Percentiles rank a stretch among this genome's conserved stretches.
phyloP scores from a whole-genome alignment of 1,140 invertebrate species.

The Tyrophagus putrescentiae region DNA sequence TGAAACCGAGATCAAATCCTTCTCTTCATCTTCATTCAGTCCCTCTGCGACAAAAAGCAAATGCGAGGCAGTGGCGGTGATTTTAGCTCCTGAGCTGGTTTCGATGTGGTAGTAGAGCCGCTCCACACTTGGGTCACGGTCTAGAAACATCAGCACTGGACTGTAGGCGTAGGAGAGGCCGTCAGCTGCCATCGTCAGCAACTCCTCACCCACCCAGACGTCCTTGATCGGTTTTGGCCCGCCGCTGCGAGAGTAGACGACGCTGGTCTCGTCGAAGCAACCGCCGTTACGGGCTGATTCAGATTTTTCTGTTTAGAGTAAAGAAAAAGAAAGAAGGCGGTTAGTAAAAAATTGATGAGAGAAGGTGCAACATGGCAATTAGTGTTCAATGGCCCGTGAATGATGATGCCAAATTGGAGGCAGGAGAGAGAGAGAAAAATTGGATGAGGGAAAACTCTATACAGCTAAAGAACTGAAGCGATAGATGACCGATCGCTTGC shows the following conservation, averaged over 20 bases:
- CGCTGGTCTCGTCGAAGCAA: slow-evolving; percentile 54
- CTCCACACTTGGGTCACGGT: slow-evolving; percentile 46
- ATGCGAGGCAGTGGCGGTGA: slow-evolving; percentile 71
- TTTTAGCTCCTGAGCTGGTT: slow-evolving; percentile 48
- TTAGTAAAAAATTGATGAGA: too few species aligned
- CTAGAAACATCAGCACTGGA: slow-evolving; percentile 75
- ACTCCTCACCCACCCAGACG: slow-evolving; percentile 56
- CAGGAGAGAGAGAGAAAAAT: too few species aligned
- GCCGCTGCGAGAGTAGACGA: slow-evolving; percentile 44
- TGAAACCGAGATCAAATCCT: too few species aligned
- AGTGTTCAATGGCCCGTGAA: too few species aligned
- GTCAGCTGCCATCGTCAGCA: slow-evolving; percentile 52
- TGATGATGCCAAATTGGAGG: too few species aligned
- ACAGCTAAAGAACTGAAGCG: too few species aligned
- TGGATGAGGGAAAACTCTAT: too few species aligned
- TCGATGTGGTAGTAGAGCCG: slow-evolving; percentile 41
- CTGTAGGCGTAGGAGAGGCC: slow-evolving; percentile 55
- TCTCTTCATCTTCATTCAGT: too few species aligned
- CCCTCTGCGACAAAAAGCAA: slow-evolving; percentile 42
- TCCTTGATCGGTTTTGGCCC: slow-evolving; percentile 44
- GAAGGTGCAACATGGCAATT: too few species aligned
- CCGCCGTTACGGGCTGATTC: slow-evolving; percentile 51
- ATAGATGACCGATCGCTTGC: too few species aligned
- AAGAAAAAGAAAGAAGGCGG: slow-evolving; percentile 32
- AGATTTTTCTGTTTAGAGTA: slow-evolving; percentile 59